These are phyloP conservation scores for Gymnarchus niloticus DNA, from an alignment of 2,113 vertebrate genomes.

Conservation along the genomic window DNA sequence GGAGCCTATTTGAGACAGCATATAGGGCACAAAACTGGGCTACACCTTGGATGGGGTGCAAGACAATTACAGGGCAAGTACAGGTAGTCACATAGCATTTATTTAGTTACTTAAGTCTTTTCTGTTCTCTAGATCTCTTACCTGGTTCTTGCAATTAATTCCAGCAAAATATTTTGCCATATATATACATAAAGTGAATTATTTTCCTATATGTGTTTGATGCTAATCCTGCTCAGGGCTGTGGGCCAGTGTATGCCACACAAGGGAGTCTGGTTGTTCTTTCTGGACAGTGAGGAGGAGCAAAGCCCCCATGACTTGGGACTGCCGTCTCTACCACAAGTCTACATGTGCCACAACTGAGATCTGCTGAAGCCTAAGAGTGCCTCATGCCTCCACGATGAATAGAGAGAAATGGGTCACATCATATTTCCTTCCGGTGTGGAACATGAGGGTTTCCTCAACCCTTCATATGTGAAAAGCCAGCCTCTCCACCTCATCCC, in stretches of 20 bases:
- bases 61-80: no score
- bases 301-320: not conserved
- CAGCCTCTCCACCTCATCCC: not conserved
- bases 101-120: no score
- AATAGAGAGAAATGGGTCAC: slow-evolving; percentile 14
- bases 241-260: not conserved
- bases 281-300: not conserved
- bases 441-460: not conserved
- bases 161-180: not conserved
- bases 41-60: no score
- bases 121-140: no score
- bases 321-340: not conserved
- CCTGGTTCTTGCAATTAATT: not conserved
- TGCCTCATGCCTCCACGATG: not conserved
- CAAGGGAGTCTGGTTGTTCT: not conserved
- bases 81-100: no score
- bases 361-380: not conserved
- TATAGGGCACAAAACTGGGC: not conserved
- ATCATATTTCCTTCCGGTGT: not conserved
- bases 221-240: not conserved
- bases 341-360: not conserved
- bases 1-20: no score
- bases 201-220: no score
- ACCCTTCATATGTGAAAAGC: not conserved
- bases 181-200: no score